Evolutionary conservation across 2,797 vertebrate species (phyloP).

Genomic region (Sebastes cheni): DNA sequence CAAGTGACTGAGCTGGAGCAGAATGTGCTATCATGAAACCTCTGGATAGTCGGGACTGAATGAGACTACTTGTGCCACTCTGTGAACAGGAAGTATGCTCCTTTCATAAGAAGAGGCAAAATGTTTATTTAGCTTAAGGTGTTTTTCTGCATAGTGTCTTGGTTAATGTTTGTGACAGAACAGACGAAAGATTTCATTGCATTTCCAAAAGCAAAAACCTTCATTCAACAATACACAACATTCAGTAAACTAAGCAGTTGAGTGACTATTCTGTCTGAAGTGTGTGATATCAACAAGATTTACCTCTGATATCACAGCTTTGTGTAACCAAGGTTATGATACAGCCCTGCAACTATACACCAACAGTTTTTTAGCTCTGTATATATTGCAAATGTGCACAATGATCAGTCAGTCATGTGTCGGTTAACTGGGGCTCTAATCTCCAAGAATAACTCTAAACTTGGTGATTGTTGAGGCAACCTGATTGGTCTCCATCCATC

Average conservation of each 20-base stretch:
- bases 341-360: background rate
- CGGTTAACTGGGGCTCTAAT: constrained; percentile 47
- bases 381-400: background rate
- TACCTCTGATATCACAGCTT: constrained; percentile 17
- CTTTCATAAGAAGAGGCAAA: background rate
- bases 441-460: constrained; percentile 90
- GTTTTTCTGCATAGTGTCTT: background rate
- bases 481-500: constrained; percentile 99
- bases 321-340: background rate
- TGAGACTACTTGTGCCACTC: constrained; percentile 31
- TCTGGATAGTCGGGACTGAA: constrained; percentile 27
- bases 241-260: background rate
- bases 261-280: background rate
- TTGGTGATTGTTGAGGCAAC: constrained; percentile 99
- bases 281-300: constrained; percentile 10
- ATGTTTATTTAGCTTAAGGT: background rate
- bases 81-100: constrained; percentile 18
- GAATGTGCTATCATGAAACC: constrained; percentile 60
- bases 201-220: constrained; percentile 7
- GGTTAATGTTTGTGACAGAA: background rate
- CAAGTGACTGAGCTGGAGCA: constrained; percentile 71
- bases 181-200: background rate
- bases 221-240: background rate
- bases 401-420: constrained; percentile 2
- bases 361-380: constrained; percentile 28